phyloP scores from a whole-genome alignment of 2,797 vertebrate genomes.

The Labeo calbasu region DNA sequence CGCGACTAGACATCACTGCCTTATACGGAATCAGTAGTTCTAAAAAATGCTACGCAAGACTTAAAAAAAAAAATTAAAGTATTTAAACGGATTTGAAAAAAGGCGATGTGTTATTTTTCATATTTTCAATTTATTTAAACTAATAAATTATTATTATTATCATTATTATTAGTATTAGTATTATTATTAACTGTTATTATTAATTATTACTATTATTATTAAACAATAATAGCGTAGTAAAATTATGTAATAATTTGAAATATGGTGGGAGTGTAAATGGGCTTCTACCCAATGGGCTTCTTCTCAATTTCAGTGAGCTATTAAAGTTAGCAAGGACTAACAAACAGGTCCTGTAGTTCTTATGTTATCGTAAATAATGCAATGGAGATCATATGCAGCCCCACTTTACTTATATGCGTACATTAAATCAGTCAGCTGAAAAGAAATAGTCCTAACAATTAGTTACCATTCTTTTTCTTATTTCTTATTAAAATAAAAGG shows the following conservation, averaged over 20 bases:
- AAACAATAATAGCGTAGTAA: not conserved
- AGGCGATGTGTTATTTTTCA: not conserved
- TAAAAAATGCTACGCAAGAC: not conserved
- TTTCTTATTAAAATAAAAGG: slow-evolving; percentile 50
- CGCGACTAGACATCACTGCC: slow-evolving; percentile 80
- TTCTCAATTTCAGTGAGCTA: not conserved
- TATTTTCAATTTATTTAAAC: not conserved
- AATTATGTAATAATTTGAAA: not conserved
- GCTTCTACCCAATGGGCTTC: no score
- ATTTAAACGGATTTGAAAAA: not conserved
- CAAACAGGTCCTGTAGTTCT: not conserved
- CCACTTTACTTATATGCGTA: not conserved
- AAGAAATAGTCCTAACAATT: slow-evolving; percentile 17
- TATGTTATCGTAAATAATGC: not conserved
- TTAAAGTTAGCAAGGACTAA: slow-evolving; percentile 10
- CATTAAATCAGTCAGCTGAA: slow-evolving; percentile 20
- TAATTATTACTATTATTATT: slow-evolving; percentile 1
- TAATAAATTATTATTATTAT: not conserved
- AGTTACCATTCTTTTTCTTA: slow-evolving; percentile 19
- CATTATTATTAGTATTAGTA: slow-evolving; percentile 1
- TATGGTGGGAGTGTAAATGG: not conserved
- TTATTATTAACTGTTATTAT: not conserved
- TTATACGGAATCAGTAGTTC: slow-evolving; percentile 19
- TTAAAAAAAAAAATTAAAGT: not conserved
- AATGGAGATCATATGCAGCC: slow-evolving; percentile 6